phyloP scores from a whole-genome alignment of 2,888 invertebrate genomes.

The Hesperia comma region DNA sequence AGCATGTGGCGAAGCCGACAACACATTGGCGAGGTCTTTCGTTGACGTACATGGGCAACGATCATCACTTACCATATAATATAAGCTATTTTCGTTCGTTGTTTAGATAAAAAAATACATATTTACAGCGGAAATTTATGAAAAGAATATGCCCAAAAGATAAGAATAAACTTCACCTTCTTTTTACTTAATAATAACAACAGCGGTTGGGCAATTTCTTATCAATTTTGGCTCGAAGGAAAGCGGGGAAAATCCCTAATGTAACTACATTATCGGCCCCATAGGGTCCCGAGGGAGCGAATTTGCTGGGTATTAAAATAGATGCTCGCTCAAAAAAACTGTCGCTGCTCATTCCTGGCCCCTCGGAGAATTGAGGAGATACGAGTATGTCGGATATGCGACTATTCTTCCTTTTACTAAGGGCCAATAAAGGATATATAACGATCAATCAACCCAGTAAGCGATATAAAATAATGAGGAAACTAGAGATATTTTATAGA shows the following conservation, averaged over 20 bases:
- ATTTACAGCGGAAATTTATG: not conserved
- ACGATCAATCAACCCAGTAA: too few species aligned
- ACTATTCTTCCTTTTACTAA: not conserved
- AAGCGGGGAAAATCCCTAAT: slow-evolving; percentile 30
- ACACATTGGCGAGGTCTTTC: too few species aligned
- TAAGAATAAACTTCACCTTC: not conserved
- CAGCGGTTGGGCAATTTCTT: slow-evolving; percentile 30
- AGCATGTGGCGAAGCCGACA: too few species aligned
- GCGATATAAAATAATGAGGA: too few species aligned
- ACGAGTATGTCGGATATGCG: slow-evolving; percentile 1
- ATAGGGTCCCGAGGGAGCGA: slow-evolving; percentile 29
- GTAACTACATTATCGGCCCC: slow-evolving; percentile 32
- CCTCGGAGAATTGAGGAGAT: slow-evolving; percentile 17
- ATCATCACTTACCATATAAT: too few species aligned
- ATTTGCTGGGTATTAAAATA: slow-evolving; percentile 36
- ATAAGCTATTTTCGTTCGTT: too few species aligned
- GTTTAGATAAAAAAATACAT: too few species aligned
- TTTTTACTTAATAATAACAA: slow-evolving; percentile 27
- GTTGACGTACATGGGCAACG: too few species aligned
- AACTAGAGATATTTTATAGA: too few species aligned
- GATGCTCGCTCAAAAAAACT: slow-evolving; percentile 25
- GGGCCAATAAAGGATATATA: too few species aligned
- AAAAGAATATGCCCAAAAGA: not conserved
- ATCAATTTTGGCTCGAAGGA: slow-evolving; percentile 27
- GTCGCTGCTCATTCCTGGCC: not conserved